Conservation (phyloP, 2,888 invertebrate species). For the Eupeodes luniger region DNA sequence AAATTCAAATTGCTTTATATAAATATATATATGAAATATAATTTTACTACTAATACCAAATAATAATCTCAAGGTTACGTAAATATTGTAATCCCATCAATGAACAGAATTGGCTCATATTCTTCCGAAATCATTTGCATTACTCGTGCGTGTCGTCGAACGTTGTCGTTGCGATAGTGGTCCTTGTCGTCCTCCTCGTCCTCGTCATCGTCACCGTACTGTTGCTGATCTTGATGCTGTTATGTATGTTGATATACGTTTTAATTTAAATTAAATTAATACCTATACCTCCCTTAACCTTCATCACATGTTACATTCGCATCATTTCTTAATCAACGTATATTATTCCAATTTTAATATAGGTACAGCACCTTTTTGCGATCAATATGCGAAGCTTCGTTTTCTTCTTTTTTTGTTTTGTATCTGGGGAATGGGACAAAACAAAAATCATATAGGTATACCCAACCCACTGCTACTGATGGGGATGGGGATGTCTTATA, state of each 20-base stretch:
- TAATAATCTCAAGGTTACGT: not conserved
- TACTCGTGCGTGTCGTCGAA: no score
- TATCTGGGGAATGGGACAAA: slow-evolving; percentile 26
- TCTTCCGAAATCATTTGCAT: not conserved
- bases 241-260: not conserved
- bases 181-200: no score
- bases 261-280: slow-evolving; percentile 69
- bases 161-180: no score
- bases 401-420: not conserved
- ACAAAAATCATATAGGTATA: not conserved
- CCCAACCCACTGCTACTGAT: not conserved
- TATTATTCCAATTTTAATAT: slow-evolving; percentile 72
- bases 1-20: no score
- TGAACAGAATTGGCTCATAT: not conserved
- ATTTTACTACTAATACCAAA: not conserved
- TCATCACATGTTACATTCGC: slow-evolving; percentile 72
- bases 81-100: not conserved
- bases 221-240: no score
- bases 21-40: not conserved
- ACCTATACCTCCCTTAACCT: slow-evolving; percentile 42
- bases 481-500: slow-evolving; percentile 9
- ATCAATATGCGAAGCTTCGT: slow-evolving; percentile 42
- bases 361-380: slow-evolving; percentile 65
- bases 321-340: slow-evolving; percentile 69
- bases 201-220: no score